Evolutionary conservation across 1,140 invertebrate species (phyloP).

Genomic region (Drosophila jambulina): DNA sequence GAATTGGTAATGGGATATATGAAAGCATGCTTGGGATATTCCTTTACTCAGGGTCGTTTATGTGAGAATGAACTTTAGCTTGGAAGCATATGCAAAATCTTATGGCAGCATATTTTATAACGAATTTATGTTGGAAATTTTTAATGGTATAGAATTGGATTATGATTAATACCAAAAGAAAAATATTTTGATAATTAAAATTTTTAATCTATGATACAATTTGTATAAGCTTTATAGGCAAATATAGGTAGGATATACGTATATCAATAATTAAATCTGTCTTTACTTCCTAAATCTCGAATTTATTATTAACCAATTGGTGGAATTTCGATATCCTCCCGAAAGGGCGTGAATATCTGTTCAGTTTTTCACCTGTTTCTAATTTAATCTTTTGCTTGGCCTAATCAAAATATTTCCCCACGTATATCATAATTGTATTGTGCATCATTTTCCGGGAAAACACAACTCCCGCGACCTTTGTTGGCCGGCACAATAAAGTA

Average conservation of each 20-base stretch:
- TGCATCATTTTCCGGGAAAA: conserved; percentile 29
- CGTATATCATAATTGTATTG: conserved; percentile 70
- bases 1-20: conserved; percentile 36
- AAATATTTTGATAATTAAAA: too few relatives aligned
- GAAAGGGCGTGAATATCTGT: conserved; percentile 5
- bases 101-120: background rate
- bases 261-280: too few relatives aligned
- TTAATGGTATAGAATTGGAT: too few relatives aligned
- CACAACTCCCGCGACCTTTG: conserved; percentile 40
- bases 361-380: background rate
- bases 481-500: conserved; percentile 63
- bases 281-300: background rate
- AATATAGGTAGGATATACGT: too few relatives aligned
- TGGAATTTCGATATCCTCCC: background rate
- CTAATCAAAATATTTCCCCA: conserved; percentile 74
- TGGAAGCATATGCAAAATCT: background rate
- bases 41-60: conserved; percentile 12
- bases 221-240: too few relatives aligned
- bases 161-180: too few relatives aligned
- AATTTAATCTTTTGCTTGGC: background rate
- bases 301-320: background rate
- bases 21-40: background rate
- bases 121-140: too few relatives aligned
- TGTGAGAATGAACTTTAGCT: conserved; percentile 11
- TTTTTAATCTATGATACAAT: too few relatives aligned